These are phyloP conservation scores for Volucella inanis DNA, from an alignment of 2,888 invertebrate genomes.

Conservation along the genomic window DNA sequence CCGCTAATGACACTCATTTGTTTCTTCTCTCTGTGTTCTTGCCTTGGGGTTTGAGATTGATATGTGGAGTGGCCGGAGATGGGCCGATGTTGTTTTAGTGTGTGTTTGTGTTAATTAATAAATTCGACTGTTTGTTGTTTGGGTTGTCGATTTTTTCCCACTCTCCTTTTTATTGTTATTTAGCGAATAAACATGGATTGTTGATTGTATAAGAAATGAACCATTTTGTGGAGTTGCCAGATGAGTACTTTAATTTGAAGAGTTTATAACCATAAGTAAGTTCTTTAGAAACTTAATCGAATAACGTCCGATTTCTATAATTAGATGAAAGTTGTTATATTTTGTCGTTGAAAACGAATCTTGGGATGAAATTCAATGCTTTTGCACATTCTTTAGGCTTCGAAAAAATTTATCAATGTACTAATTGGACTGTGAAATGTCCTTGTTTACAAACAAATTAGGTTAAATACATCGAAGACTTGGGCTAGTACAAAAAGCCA, in stretches of 20 bases:
- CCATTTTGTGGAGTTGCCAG: slow-evolving; percentile 10
- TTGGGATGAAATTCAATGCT: too few species aligned
- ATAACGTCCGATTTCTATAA: too few species aligned
- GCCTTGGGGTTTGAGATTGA: background rate
- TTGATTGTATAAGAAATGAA: slow-evolving; percentile 3
- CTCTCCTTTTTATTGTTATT: background rate
- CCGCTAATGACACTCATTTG: slow-evolving; percentile 40
- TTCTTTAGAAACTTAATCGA: background rate
- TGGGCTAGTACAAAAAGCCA: too few species aligned
- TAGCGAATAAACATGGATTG: slow-evolving; percentile 7
- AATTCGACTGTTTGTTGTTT: slow-evolving; percentile 6
- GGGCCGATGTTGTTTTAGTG: background rate
- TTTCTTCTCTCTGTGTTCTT: background rate
- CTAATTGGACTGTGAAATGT: too few species aligned
- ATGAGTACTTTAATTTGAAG: slow-evolving; percentile 7
- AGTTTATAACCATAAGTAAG: background rate
- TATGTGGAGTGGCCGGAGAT: too few species aligned
- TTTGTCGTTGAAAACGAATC: too few species aligned
- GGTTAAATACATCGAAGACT: too few species aligned
- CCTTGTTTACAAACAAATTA: too few species aligned
- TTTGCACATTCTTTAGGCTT: too few species aligned
- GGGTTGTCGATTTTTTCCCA: background rate
- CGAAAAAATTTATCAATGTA: too few species aligned
- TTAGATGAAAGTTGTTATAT: too few species aligned
- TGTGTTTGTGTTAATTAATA: slow-evolving; percentile 26